Evolutionary conservation across 2,888 invertebrate species (phyloP), one percentile per base, ranked within the genome.

Genomic region (Leucoptera coffeella): DNA sequence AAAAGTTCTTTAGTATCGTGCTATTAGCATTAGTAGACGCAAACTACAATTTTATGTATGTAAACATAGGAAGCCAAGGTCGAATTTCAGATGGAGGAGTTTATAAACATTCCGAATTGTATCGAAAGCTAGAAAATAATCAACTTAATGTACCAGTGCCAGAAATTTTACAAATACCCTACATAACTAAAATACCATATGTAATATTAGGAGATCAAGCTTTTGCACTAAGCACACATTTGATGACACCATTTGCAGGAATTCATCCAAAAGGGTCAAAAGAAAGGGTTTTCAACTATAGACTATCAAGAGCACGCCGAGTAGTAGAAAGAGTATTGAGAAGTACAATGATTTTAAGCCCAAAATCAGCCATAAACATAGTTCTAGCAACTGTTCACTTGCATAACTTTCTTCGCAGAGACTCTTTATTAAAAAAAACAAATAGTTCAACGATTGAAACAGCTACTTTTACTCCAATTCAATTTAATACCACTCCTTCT

Each of bases 31-130:
- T 50, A 26, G 51, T 44, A 6, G 50, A 57, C 38, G 48, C 49
- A 11, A 35, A 55, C 31, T 56, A 51, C 31, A 42, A 43, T n/a
- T 50, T 50, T 35, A 32, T 40, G 6, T 44, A 36, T 23, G 37
- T 33, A 21, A 28, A 38, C 32, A 42, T 50, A 29, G 39, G 38
- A 6, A 25, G 32, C 15, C 30, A 38, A 24, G 39, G 34, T 15
- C 29, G 36, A 22, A 36, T 37, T 17, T 36, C 34, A n/a, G 39
- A 38, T 34, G 37, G 37, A 24, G 35, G 36, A 2, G 35, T 38
- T 10, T 38, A 37, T 26, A 33, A 15, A 22, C 8, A 12, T 24
- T n/a, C 13, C 6, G 11, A n/a, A 4, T 12, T 24, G 14, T 13
- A 24, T 9, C 13, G 15, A 24, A 24, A 24, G 14, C 8, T 12